Percentiles rank a stretch among this genome's conserved stretches.
Conservation (phyloP, 2,113 vertebrate genomes). For the Dromiciops gliroides region DNA sequence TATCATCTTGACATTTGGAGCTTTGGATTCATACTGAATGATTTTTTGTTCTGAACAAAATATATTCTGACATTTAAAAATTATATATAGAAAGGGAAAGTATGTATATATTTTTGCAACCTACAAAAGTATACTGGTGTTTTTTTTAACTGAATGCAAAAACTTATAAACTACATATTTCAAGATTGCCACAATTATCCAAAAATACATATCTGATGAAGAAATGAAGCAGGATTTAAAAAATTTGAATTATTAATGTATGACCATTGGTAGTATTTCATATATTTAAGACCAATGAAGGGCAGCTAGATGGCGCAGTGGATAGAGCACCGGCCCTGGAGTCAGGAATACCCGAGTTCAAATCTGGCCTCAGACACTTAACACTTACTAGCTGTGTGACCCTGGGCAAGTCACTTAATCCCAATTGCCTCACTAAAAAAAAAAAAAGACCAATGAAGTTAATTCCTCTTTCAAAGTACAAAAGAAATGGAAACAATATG, state of each 20-base stretch:
- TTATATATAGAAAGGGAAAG: background rate
- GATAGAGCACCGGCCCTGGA: too few relatives aligned
- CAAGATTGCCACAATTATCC: conserved; percentile 9
- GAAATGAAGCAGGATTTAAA: conserved; percentile 29
- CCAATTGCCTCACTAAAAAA: too few relatives aligned
- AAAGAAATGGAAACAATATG: background rate
- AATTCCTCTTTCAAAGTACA: conserved; percentile 4
- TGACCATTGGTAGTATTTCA: background rate
- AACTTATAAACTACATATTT: conserved; percentile 34
- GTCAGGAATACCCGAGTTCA: too few relatives aligned
- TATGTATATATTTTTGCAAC: conserved; percentile 16
- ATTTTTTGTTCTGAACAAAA: conserved; percentile 6
- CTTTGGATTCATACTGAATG: conserved; percentile 21
- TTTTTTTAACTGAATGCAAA: conserved; percentile 22
- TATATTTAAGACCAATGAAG: background rate
- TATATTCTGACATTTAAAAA: conserved; percentile 46
- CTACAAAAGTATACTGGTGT: background rate
- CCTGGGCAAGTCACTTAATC: too few relatives aligned
- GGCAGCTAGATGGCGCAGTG: too few relatives aligned
- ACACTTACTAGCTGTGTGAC: too few relatives aligned
- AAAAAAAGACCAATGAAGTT: background rate
- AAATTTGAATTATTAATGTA: conserved; percentile 10
- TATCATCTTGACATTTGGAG: conserved; percentile 38
- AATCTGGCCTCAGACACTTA: too few relatives aligned
- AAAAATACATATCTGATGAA: conserved; percentile 48